Base-by-base conservation (phyloP, 2,797 vertebrate species). In the Protonibea diacanthus region DNA sequence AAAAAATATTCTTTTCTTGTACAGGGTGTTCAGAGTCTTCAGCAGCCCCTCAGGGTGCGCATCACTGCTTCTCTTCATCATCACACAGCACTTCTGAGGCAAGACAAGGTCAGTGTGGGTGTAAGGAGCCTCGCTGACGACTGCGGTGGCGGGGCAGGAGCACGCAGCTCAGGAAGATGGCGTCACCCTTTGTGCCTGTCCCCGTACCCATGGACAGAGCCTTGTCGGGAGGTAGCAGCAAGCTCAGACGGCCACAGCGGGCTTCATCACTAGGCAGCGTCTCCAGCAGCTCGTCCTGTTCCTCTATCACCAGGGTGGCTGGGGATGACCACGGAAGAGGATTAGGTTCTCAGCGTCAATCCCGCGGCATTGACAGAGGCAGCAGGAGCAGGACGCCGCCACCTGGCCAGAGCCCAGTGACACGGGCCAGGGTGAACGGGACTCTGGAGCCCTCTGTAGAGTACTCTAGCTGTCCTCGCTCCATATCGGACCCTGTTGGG, bases 101-200 rank as follows among this genome's bases (percentile, higher is more conserved):
- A 6, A 58, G 20, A 27, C 23, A 7, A 21, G 42, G 42, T 58
- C 49, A 1, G 63, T 11, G 27, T 60, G 33, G 40, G 25, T 33
- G 72, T 48, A 47, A 64, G 20, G 67, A 55, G 17, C 61, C 23
- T 66, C 44, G 20, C n/a, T 55, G 49, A 61, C 33, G 6, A 53
- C 61, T 66, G 72, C 44, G 1, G 81, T 77, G 81, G 78, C 14
- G 6, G 78, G 60, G 58, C 80, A 18, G 74, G 70, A 75, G 64
- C 13, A 4, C 12, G 2, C 52, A 51, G 42, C 82, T 87, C 75
- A 81, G 78, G 80, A 86, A 81, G 74, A 94, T 94, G 93, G 93
- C 93, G 12, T 92, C 93, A 33, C 92, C 93, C 15, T 94, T 94
- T 64, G 93, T 94, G 86, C 93, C 93, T 61, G 92, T 94, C 45